Conservation (phyloP, 2,113 vertebrate species). For the Nothobranchius furzeri region DNA sequence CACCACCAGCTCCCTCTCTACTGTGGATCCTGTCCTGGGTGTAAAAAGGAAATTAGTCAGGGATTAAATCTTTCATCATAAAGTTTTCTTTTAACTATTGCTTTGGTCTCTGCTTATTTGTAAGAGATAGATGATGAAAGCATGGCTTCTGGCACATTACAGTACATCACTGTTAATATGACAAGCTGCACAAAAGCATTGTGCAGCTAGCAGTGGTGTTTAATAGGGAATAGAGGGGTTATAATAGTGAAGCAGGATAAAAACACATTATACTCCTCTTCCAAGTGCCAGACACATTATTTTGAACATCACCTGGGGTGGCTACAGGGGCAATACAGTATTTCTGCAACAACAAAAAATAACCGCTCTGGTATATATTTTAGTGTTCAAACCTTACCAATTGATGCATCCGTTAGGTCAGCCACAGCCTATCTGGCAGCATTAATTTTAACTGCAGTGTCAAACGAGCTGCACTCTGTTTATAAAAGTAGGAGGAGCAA, state of each 20-base stretch:
- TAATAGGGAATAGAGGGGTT: background rate
- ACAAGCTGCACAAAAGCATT: constrained; percentile 19
- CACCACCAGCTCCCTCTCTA: background rate
- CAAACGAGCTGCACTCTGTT: constrained; percentile 5
- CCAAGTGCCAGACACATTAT: background rate
- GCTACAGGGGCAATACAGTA: background rate
- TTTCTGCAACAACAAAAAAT: constrained; percentile 2
- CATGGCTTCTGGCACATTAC: constrained; percentile 20
- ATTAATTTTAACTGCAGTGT: constrained; percentile 8
- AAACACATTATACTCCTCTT: background rate
- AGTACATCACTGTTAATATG: constrained; percentile 13
- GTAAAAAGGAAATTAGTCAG: background rate
- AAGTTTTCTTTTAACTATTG: constrained; percentile 4
- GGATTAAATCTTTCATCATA: constrained; percentile 7
- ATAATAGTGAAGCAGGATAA: background rate
- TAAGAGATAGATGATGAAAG: constrained; percentile 25
- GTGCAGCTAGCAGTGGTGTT: background rate
- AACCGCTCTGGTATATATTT: background rate
- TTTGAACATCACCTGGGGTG: background rate
- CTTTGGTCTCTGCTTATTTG: constrained; percentile 8
- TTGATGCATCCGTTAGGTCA: constrained; percentile 2
- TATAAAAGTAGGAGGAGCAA: constrained; percentile 25
- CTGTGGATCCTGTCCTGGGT: background rate
- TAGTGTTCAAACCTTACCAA: background rate
- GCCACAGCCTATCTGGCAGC: constrained; percentile 12